Evolutionary conservation across 2,888 invertebrate genomes (phyloP), one percentile per base, ranked within the genome.

Genomic region (Cataglyphis altisquamis): DNA sequence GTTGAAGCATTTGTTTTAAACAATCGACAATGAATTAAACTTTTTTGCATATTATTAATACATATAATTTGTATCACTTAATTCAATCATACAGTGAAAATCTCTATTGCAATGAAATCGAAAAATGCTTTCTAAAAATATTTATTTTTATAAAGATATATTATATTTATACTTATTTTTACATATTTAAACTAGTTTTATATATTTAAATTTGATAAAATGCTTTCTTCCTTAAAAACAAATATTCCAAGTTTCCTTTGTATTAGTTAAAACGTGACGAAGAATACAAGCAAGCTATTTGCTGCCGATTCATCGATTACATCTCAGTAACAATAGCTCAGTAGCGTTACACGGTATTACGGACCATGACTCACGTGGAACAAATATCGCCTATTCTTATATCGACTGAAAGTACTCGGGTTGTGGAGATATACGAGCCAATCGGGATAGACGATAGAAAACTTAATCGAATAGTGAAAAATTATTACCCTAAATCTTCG

Each of bases 301-400:
- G 60, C 32, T 45, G 45, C 10, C 70, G 57, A 78, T 70, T 70
- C 70, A 78, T 80, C 78, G 78, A 80, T 80, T 80, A 72, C 72
- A 72, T 60, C 45, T 60, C 60, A 72, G 72, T 80, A 80, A 80
- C 78, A 80, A 72, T 80, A 72, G 78, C 60, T 80, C 78, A 80
- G 72, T 72, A 80, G 57, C 60, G 78, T 80, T 72, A 70, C 78
- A 78, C 36, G 70, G 36, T 80, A 72, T 80, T 80, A 80, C 60
- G 32, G 21, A 52, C 78, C 72, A 80, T 80, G 72, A 80, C 72
- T 80, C 78, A 80, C 39, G 45, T 32, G 72, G 78, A 80, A 80
- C 78, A 80, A 80, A 80, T 80, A 80, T 80, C 78, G 72, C 60
- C 78, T 80, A 80, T 80, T 80, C 78, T 80, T 80, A 80, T 80